phyloP scores from a whole-genome alignment of 2,888 invertebrate species.

The Sericinus montela region DNA sequence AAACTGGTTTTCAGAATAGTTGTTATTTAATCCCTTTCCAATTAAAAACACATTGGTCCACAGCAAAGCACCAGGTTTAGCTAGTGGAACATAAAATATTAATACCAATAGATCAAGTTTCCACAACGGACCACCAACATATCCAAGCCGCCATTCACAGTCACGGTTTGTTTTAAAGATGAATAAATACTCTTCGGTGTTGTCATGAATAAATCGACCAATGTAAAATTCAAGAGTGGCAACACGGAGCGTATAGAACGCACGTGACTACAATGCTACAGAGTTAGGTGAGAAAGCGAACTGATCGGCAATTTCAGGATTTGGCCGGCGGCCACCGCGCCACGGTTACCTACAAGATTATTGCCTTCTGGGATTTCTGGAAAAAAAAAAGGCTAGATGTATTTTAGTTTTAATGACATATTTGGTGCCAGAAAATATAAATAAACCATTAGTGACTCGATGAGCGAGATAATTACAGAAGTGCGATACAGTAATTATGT shows the following conservation, averaged over 20 bases:
- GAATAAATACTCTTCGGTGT: not conserved
- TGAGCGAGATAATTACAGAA: slow-evolving; percentile 4
- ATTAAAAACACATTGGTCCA: too few species aligned
- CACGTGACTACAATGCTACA: slow-evolving; percentile 61
- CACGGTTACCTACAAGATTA: slow-evolving; percentile 51
- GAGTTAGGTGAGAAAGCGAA: slow-evolving; percentile 58
- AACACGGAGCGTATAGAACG: slow-evolving; percentile 15
- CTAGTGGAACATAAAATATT: too few species aligned
- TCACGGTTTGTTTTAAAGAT: not conserved
- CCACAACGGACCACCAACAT: too few species aligned
- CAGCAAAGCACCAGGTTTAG: too few species aligned
- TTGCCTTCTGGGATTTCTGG: slow-evolving; percentile 26
- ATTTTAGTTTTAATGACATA: slow-evolving; percentile 27
- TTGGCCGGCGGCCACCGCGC: slow-evolving; percentile 59
- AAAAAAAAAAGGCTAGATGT: slow-evolving; percentile 18
- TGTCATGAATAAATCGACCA: slow-evolving; percentile 20
- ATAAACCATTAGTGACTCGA: slow-evolving; percentile 2
- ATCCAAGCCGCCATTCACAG: too few species aligned
- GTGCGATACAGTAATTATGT: slow-evolving; percentile 1
- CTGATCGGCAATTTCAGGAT: slow-evolving; percentile 54
- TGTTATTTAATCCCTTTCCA: too few species aligned
- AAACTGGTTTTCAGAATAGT: too few species aligned
- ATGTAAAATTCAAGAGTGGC: slow-evolving; percentile 22
- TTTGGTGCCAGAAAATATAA: slow-evolving; percentile 21
- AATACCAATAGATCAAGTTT: too few species aligned